phyloP scores from a whole-genome alignment of 2,888 invertebrate species.

The Elmis aenea region DNA sequence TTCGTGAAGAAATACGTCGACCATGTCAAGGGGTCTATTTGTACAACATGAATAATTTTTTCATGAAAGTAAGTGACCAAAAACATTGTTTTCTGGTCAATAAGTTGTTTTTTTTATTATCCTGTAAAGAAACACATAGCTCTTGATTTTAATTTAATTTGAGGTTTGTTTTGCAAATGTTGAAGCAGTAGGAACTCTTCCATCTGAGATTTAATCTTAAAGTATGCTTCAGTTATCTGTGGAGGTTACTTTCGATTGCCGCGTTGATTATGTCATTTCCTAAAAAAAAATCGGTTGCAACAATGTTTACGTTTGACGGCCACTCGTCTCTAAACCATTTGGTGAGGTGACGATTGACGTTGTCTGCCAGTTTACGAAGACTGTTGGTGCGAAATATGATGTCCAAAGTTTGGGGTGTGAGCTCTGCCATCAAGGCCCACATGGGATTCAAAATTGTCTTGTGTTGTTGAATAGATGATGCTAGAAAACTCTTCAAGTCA shows the following conservation, averaged over 20 bases:
- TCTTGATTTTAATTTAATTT: no score
- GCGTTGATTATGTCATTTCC: conserved; percentile 66
- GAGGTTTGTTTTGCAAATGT: no score
- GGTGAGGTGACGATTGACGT: conserved; percentile 65
- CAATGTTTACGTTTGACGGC: conserved; percentile 63
- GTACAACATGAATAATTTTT: no score
- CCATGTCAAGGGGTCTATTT: no score
- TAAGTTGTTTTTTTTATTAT: no score
- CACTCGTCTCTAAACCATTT: conserved; percentile 63
- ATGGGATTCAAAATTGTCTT: conserved; percentile 49
- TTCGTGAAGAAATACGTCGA: no score
- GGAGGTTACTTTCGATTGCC: conserved; percentile 49
- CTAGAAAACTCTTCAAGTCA: conserved; percentile 52
- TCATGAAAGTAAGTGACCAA: no score
- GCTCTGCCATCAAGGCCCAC: conserved; percentile 68
- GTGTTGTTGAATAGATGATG: conserved; percentile 38
- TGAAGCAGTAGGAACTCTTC: no score
- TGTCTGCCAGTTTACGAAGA: conserved; percentile 59
- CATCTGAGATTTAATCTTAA: no score
- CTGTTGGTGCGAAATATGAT: conserved; percentile 58
- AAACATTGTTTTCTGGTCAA: no score
- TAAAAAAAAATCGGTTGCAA: conserved; percentile 69
- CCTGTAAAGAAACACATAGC: no score
- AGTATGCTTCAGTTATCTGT: no score
- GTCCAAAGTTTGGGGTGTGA: conserved; percentile 62